Percentiles rank a stretch among this genome's conserved stretches.
Evolutionary conservation across 2,888 invertebrate species (phyloP).

Genomic region (Leucoma salicis): DNA sequence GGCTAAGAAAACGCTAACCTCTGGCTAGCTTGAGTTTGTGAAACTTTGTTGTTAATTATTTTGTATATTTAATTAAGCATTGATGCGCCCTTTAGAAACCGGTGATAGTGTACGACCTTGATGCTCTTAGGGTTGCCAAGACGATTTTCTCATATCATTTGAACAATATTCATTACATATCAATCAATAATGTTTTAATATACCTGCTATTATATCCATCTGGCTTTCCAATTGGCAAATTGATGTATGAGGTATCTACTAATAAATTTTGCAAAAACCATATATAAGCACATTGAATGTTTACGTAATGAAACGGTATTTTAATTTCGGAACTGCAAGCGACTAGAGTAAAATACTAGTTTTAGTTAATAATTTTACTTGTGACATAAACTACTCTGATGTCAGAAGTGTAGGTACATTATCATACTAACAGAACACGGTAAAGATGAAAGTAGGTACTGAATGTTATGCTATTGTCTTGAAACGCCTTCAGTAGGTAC

Average conservation of each 20-base stretch:
- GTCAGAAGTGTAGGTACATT: not conserved
- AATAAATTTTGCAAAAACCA: conserved; percentile 16
- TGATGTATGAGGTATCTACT: conserved; percentile 1
- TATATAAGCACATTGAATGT: conserved; percentile 13
- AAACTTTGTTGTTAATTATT: too few relatives aligned
- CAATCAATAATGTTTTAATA: not conserved
- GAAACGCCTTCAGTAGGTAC: too few relatives aligned
- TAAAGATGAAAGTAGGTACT: not conserved
- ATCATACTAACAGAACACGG: not conserved
- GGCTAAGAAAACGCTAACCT: too few relatives aligned
- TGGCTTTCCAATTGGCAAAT: not conserved
- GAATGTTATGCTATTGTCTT: too few relatives aligned
- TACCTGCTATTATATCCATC: not conserved
- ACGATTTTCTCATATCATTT: not conserved
- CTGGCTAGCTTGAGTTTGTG: too few relatives aligned
- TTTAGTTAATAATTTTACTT: conserved; percentile 22
- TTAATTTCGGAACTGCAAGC: conserved; percentile 24
- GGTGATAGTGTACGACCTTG: not conserved
- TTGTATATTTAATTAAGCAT: too few relatives aligned
- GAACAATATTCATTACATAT: not conserved
- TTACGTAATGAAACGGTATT: conserved; percentile 17
- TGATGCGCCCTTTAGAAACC: too few relatives aligned
- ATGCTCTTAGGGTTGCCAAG: not conserved
- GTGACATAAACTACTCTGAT: conserved; percentile 9
- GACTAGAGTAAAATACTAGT: conserved; percentile 29